Base-by-base conservation (phyloP, 2,888 invertebrate species). In the Cataglyphis livida region DNA sequence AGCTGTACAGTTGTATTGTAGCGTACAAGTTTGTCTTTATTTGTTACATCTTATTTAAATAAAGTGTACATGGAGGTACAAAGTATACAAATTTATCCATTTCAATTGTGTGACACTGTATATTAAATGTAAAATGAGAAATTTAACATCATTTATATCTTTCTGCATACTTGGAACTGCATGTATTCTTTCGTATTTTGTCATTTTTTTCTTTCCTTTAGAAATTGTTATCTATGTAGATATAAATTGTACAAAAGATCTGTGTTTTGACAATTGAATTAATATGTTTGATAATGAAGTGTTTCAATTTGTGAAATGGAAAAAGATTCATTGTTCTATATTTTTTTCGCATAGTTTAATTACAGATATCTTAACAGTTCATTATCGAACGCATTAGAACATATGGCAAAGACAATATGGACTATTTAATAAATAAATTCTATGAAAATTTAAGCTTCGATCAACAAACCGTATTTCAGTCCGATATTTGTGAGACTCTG, bases 401-500 rank as follows among this genome's bases (percentile, higher is more conserved):
- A 21, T 18, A 41, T 28, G 28, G 32, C 32, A 44, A 73, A 44
- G 12, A 9, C 21, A 41, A 61, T 15, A 35, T 44, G 15, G 21
- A 15, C 3, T 21, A n/a, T n/a, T 61, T 48, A 6, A 44, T 64
- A 15, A 1, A 28, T 18, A 9, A 21, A 59, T 48, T 35, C 0
- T 18, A 21, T 25, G 28, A 51, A n/a, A 51, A 35, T 15, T 74
- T 75, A 90, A 32, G 87, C 89, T 65, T 95, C 95, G 25, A 95
- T 95, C 84, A 96, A 92, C 82, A 96, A 94, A 71, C 95, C 96
- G 85, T 95, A 95, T 88, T 95, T 95, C 82, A 96, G 93, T 57
- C 96, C 96, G 61, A 96, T 91, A 87, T 95, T 95, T 38, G 95
- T 95, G 76, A 96, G 93, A 75, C 95, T 95, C 85, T 95, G 95